These are phyloP conservation scores for Connochaetes taurinus DNA, from an alignment of 2,113 vertebrate genomes.

Conservation along the genomic window DNA sequence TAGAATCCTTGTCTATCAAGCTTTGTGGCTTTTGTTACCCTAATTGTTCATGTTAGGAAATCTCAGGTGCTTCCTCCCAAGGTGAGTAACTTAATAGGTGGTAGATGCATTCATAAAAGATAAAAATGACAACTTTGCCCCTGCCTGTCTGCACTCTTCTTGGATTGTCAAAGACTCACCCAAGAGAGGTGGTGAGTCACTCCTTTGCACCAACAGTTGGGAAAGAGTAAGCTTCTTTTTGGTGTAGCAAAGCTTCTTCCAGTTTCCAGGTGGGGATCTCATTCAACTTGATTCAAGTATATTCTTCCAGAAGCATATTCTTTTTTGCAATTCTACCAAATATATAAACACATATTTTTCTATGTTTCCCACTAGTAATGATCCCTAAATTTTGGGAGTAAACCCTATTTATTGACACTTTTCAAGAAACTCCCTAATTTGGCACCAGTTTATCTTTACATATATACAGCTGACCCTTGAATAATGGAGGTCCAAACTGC, in stretches of 20 bases:
- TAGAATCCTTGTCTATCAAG: background rate
- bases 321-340: background rate
- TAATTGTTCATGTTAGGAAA: background rate
- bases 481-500: background rate
- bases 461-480: background rate
- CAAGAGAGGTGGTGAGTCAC: background rate
- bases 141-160: background rate
- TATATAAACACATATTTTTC: background rate
- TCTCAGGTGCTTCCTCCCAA: background rate
- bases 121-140: accelerated
- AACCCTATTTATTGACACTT: background rate
- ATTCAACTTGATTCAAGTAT: background rate
- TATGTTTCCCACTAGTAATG: background rate
- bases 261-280: background rate
- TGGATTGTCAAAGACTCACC: no score
- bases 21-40: background rate
- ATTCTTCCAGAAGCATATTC: background rate
- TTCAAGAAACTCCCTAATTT: background rate
- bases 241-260: background rate
- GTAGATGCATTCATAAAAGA: background rate
- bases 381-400: background rate
- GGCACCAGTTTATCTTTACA: background rate
- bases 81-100: no score
- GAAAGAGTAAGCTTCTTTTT: background rate
- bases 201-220: background rate